Base-by-base conservation (phyloP, 1,140 invertebrate genomes). In the Brachionus angularis region DNA sequence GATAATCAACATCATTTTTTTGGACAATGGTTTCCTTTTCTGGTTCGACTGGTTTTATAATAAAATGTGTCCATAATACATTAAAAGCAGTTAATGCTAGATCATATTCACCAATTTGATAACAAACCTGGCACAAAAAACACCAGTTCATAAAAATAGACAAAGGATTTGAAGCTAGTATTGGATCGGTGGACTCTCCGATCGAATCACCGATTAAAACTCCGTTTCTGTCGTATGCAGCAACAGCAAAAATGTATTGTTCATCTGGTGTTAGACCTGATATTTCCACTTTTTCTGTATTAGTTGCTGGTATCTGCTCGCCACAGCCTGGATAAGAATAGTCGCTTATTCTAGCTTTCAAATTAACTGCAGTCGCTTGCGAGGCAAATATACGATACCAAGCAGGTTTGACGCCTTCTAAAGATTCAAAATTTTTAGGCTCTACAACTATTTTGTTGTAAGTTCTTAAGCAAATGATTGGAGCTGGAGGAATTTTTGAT, bases 201-300 rank as follows among this genome's bases (percentile, higher is more conserved):
- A 82, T 73, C 7, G 74, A 61, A 18, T 76, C 77, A 7, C 79
- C 79, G 34, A 82, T 80, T 25, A 82, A 69, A 50, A 78, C 75
- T 29, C 80, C 80, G 25, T 80, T 77, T 7, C 72, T 62, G 8
- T 78, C 78, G 72, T 81, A 82, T 8, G 80, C 80, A 62, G 77
- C 79, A 12, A 82, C 76, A 47, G 79, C 80, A 77, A 81, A 81
- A 5, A 81, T 73, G 69, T 82, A 82, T 27, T 75, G 74, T 71
- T 79, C 75, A 64, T 80, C 76, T 10, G 77, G 76, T 25, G 69
- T 74, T 2, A 82, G 74, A 23, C 78, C 78, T 0, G 75, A 73
- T 5, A 81, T 79, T 25, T 72, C 23, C 4, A 70, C 23, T 33
- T 58, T 42, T 58, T 53, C 29, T 8, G 39, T 18, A 58, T 16